Conservation (phyloP, 2,113 vertebrate genomes). For the Nibea coibor region DNA sequence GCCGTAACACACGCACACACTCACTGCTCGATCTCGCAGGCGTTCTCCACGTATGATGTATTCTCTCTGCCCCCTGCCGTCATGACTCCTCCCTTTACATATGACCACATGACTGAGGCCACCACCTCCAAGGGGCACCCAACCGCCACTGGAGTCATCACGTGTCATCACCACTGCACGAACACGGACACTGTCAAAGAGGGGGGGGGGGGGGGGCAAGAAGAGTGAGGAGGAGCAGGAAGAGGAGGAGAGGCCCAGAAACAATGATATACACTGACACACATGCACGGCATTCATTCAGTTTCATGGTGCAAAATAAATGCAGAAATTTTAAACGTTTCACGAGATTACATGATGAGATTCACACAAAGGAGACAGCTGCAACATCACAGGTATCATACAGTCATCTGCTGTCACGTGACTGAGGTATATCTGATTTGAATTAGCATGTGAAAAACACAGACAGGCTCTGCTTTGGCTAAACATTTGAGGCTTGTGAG, state of each 20-base stretch:
- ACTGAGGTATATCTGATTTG: conserved; percentile 41
- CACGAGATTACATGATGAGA: conserved; percentile 22
- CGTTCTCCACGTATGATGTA: conserved; percentile 92
- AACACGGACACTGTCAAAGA: conserved; percentile 87
- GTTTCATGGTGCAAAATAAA: conserved; percentile 1
- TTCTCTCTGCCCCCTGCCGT: conserved; percentile 87
- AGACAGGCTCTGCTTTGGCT: neutral
- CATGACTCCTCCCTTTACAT: conserved; percentile 88
- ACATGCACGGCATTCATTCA: neutral
- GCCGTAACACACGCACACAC: conserved; percentile 82
- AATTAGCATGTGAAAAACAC: neutral
- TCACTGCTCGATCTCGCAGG: conserved; percentile 93
- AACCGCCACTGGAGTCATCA: conserved; percentile 95
- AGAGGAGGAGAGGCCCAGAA: conserved; percentile 31
- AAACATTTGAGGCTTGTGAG: neutral
- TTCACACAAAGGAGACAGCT: neutral
- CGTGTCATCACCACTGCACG: conserved; percentile 96
- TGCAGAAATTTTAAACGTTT: neutral
- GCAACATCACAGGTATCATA: neutral
- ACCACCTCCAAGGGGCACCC: conserved; percentile 92
- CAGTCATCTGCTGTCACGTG: conserved; percentile 57
- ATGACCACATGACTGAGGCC: conserved; percentile 94
- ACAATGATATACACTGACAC: conserved; percentile 10
- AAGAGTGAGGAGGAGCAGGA: conserved; percentile 43
- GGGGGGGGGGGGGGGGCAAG: conserved; percentile 48